Evolutionary conservation across 2,888 invertebrate species (phyloP), one percentile per base, ranked within the genome.

Genomic region (Melanchra persicariae): DNA sequence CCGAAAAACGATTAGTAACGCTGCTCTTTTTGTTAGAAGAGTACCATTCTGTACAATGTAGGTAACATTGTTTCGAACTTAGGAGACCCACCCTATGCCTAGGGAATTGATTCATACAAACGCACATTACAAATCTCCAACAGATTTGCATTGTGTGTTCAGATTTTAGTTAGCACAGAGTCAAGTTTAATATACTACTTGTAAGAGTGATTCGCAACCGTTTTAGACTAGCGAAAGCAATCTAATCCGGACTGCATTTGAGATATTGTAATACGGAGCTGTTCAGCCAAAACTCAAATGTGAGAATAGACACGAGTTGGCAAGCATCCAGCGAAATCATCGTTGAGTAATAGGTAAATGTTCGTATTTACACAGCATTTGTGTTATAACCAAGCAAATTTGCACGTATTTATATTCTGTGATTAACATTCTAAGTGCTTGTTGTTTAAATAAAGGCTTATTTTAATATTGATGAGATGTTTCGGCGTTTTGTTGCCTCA

Each of bases 321-420:
- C 91, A 72, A 68, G 70, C 70, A 66, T 90, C 92, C 91, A 92
- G 88, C 84, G 86, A 88, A 91, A 91, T 92, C 91, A 89, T 88
- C 85, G 88, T 85, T 87, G 89, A 89, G 89, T 91, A 88, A 90
- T 89, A 86, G 88, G 85, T 85, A 86, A 90, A 88, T 87, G 89
- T 88, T 89, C 88, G 90, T 89, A 90, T 90, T 91, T 89, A 88
- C 85, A 82, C 84, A 88, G 83, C 86, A 86, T 90, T 89, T 87
- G 88, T 88, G 85, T 88, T 91, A 91, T 89, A 90, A 87, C 87
- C 86, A 88, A 86, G 85, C 79, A 83, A 88, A 87, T 83, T 83
- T 85, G 85, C 85, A 82, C 82, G 84, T 86, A 86, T 89, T 89
- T 85, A 82, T 85, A 77, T 81, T 74, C 75, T 40, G 69, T 79